Conservation (phyloP, 92 coral and sea anemone genomes). For the Galaxea fascicularis region DNA sequence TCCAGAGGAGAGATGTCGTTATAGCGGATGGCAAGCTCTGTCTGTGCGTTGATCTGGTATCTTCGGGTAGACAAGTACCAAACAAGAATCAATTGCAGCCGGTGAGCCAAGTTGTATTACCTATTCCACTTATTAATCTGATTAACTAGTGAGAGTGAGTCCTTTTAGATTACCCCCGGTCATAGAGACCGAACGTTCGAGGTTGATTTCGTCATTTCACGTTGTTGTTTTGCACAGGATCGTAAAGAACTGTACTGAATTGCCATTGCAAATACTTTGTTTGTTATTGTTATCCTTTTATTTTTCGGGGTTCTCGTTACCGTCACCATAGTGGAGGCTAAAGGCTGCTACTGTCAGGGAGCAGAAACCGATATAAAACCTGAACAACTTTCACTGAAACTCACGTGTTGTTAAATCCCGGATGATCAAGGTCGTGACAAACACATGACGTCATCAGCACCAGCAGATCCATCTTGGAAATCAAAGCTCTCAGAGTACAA, state of each 20-base stretch:
- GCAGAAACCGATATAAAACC: not conserved
- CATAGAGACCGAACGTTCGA: too few relatives aligned
- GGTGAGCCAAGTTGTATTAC: not conserved
- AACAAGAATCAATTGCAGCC: not conserved
- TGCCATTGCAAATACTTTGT: too few relatives aligned
- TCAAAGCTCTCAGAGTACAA: constrained; percentile 68
- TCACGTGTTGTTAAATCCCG: constrained; percentile 88
- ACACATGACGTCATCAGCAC: constrained; percentile 79
- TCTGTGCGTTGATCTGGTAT: constrained; percentile 81
- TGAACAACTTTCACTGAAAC: not conserved
- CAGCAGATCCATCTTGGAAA: constrained; percentile 75
- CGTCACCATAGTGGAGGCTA: too few relatives aligned
- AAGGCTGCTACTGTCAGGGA: too few relatives aligned
- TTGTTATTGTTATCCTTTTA: too few relatives aligned
- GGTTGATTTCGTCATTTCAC: too few relatives aligned
- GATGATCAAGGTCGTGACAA: constrained; percentile 89
- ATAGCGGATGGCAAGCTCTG: constrained; percentile 81
- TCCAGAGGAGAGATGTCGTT: constrained; percentile 87
- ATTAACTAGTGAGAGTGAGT: too few relatives aligned
- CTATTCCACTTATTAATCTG: too few relatives aligned
- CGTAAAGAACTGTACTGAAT: too few relatives aligned
- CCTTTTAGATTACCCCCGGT: too few relatives aligned
- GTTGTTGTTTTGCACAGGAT: too few relatives aligned
- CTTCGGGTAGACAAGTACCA: constrained; percentile 2
- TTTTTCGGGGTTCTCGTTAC: too few relatives aligned